phyloP scores from a whole-genome alignment of 2,113 vertebrate species.

The Gallinago media region DNA sequence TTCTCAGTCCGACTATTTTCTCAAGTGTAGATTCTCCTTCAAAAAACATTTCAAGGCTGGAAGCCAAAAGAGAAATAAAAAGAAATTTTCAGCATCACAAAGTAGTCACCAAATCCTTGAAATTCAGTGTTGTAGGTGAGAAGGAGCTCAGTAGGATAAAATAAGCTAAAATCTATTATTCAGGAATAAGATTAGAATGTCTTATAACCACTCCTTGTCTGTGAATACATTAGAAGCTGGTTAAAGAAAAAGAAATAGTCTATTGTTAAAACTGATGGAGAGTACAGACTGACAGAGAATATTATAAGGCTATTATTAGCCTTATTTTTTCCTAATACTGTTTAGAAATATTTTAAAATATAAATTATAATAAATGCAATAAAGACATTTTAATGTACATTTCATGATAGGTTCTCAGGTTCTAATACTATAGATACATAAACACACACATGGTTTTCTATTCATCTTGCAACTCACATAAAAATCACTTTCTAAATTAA shows the following conservation, averaged over 20 bases:
- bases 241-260: neutral
- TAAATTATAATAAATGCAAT: neutral
- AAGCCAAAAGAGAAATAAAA: neutral
- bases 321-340: neutral
- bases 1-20: neutral
- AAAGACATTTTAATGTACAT: neutral
- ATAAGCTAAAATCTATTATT: neutral
- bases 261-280: neutral
- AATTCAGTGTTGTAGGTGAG: neutral
- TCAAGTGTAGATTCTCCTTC: neutral
- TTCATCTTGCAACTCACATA: neutral
- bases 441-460: neutral
- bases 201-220: neutral
- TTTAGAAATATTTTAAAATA: neutral
- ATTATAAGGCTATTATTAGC: neutral
- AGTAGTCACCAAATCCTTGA: neutral
- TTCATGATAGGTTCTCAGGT: neutral
- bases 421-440: neutral
- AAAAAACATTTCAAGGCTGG: neutral
- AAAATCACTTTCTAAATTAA: constrained; percentile 51
- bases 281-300: neutral
- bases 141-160: neutral
- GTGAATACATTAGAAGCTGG: neutral
- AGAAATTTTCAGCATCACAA: neutral
- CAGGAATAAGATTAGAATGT: neutral